Conservation (phyloP, 1,140 invertebrate genomes). For the Macrotrachela quadricornifera region DNA sequence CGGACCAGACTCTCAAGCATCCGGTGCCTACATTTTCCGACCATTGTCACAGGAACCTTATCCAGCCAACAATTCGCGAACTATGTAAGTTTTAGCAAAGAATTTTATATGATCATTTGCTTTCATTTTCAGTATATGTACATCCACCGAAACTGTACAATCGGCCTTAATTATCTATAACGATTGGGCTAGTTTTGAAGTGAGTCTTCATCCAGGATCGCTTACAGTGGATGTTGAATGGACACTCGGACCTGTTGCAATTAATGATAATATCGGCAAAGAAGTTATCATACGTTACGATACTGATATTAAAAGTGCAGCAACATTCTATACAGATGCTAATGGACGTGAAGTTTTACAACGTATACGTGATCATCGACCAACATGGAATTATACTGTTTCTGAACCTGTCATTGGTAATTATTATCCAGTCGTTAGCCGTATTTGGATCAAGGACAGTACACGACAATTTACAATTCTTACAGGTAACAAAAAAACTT, state of each 20-base stretch:
- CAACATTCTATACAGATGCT: conserved; percentile 68
- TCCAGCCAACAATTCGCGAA: not conserved
- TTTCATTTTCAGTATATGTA: too few species aligned
- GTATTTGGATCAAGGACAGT: conserved; percentile 37
- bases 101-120: too few species aligned
- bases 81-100: not conserved
- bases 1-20: conserved; percentile 16
- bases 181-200: conserved; percentile 55
- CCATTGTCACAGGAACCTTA: not conserved
- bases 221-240: conserved; percentile 61
- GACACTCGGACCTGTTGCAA: conserved; percentile 73
- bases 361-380: conserved; percentile 41
- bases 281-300: conserved; percentile 10
- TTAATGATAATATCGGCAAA: conserved; percentile 37
- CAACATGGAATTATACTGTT: conserved; percentile 44
- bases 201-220: conserved; percentile 47
- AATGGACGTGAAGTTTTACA: conserved; percentile 71
- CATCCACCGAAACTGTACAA: not conserved
- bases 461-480: conserved; percentile 39
- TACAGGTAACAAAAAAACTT: conserved; percentile 62
- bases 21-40: conserved; percentile 10
- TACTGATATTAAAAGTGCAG: conserved; percentile 32
- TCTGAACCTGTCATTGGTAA: conserved; percentile 55
- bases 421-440: conserved; percentile 73
- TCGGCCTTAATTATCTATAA: conserved; percentile 25